A percentile compares a stretch with the other conserved stretches of the same genome.
Conservation (phyloP, 2,113 vertebrate genomes). For the Bubo blakistoni region DNA sequence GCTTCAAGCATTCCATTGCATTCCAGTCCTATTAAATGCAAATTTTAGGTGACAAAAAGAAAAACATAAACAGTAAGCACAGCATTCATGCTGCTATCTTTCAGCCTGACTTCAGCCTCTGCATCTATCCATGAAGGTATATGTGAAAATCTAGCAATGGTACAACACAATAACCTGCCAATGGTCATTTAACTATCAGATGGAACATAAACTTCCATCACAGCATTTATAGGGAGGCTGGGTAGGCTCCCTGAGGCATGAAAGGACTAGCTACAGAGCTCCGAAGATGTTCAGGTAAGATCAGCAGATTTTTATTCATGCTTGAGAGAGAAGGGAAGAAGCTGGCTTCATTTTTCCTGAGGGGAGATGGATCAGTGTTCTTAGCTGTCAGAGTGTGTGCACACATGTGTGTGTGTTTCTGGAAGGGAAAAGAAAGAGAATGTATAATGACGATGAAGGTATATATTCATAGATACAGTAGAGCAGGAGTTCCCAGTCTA, state of each 20-base stretch:
- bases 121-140: not conserved
- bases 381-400: not conserved
- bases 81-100: not conserved
- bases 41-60: not conserved
- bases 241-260: conserved; percentile 10
- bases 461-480: not conserved
- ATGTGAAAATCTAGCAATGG: not conserved
- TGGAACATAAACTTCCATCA: conserved; percentile 6
- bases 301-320: conserved; percentile 19
- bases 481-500: not conserved
- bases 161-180: not conserved
- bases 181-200: not conserved
- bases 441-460: not conserved
- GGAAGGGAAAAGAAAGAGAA: not conserved
- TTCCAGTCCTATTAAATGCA: not conserved
- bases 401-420: not conserved
- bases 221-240: not conserved
- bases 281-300: not conserved
- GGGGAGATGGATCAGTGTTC: not conserved
- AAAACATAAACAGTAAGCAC: not conserved
- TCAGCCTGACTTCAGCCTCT: not conserved
- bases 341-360: not conserved
- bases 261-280: not conserved
- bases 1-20: not conserved
- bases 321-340: not conserved